phyloP scores from a whole-genome alignment of 2,797 vertebrate species.

The Sitta carolinensis region DNA sequence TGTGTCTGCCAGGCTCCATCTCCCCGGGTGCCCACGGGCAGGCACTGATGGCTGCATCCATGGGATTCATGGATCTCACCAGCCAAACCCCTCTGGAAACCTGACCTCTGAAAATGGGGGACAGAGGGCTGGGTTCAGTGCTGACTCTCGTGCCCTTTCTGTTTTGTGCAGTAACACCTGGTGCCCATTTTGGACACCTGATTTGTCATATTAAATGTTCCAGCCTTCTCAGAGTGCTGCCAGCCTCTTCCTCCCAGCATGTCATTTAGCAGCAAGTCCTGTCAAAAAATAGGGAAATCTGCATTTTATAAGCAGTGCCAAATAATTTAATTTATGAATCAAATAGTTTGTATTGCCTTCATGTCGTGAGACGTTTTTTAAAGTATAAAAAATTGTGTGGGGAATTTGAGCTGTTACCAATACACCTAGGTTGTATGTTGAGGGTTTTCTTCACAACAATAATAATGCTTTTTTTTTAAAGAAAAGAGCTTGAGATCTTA shows the following conservation, averaged over 20 bases:
- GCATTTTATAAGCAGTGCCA: not conserved
- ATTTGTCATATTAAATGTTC: not conserved
- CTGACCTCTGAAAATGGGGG: not conserved
- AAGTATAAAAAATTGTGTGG: not conserved
- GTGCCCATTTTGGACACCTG: not conserved
- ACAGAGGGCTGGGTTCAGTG: not conserved
- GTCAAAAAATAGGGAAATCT: not conserved
- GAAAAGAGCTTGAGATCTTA: not conserved
- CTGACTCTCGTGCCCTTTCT: not conserved
- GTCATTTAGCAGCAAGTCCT: not conserved
- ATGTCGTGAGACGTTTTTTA: not conserved
- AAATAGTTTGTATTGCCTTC: not conserved
- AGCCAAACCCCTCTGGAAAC: not conserved
- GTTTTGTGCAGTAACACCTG: not conserved
- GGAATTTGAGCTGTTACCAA: not conserved
- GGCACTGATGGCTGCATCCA: not conserved
- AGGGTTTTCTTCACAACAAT: not conserved
- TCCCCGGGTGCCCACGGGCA: not conserved
- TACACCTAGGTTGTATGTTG: not conserved
- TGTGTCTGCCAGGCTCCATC: not conserved
- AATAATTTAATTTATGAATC: not conserved
- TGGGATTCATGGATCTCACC: not conserved
- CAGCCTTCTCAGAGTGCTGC: not conserved
- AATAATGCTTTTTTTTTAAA: not conserved
- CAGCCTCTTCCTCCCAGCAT: not conserved